These are phyloP conservation scores for Barbus barbus DNA, from an alignment of 2,113 vertebrate species.

Conservation along the genomic window DNA sequence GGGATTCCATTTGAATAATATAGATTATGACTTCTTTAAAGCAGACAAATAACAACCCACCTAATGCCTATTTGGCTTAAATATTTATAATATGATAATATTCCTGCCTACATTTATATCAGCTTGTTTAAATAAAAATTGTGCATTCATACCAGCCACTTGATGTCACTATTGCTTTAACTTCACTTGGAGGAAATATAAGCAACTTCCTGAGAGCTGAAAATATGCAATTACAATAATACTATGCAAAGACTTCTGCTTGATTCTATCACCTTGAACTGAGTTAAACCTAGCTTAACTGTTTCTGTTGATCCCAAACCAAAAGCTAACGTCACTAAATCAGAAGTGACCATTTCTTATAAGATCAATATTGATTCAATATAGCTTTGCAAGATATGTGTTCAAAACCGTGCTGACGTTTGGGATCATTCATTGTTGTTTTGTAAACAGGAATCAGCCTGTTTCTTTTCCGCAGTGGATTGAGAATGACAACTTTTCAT, in stretches of 20 bases:
- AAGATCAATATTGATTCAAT: conserved; percentile 11
- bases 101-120: background rate
- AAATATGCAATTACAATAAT: background rate
- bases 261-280: background rate
- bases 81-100: background rate
- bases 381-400: background rate
- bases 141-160: background rate
- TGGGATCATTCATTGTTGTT: conserved; percentile 1
- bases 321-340: background rate
- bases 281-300: background rate
- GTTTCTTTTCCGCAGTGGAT: conserved; percentile 29
- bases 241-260: background rate
- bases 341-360: background rate
- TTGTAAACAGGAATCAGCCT: conserved; percentile 33
- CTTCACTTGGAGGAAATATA: background rate
- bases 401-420: background rate
- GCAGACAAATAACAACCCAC: background rate
- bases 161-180: conserved; percentile 41
- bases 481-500: conserved; percentile 27
- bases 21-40: accelerated
- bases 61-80: background rate
- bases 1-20: background rate
- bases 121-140: background rate
- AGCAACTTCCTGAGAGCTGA: background rate
- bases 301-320: background rate